Percentiles rank a stretch among this genome's conserved stretches.
These are phyloP conservation scores for Lanistes nyassanus DNA, from an alignment of 1,140 invertebrate species.

Conservation along the genomic window DNA sequence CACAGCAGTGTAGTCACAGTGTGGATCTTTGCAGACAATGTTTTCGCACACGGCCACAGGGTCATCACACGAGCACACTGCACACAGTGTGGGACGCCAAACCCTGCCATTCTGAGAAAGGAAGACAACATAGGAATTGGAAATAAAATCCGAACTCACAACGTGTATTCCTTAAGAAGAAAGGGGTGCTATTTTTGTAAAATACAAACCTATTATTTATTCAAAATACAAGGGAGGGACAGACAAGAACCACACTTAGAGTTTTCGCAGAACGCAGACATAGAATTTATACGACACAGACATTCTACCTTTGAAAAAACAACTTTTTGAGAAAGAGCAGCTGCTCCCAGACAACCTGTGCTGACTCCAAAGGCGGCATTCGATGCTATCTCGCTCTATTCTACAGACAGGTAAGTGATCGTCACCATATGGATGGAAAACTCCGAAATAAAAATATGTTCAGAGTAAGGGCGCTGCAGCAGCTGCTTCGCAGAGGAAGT, in stretches of 20 bases:
- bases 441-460: too few species aligned
- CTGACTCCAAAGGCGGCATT: too few species aligned
- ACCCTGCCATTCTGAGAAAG: conserved; percentile 44
- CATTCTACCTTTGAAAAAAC: not conserved
- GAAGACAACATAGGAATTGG: conserved; percentile 6
- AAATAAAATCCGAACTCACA: not conserved
- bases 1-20: conserved; percentile 45
- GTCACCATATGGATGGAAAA: too few species aligned
- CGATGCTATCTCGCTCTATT: too few species aligned
- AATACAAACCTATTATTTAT: not conserved
- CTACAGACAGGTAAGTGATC: too few species aligned
- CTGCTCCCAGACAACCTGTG: too few species aligned
- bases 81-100: conserved; percentile 44
- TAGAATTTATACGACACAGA: not conserved
- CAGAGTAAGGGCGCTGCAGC: too few species aligned
- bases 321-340: too few species aligned
- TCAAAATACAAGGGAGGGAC: not conserved
- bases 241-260: not conserved
- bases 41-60: conserved; percentile 47
- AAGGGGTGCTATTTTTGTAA: not conserved
- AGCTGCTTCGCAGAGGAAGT: too few species aligned
- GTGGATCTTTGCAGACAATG: conserved; percentile 42
- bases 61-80: conserved; percentile 44
- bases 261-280: not conserved
- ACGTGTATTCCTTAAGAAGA: not conserved